phyloP scores from a whole-genome alignment of 1,140 invertebrate genomes.

The Bilobella aurantiaca region DNA sequence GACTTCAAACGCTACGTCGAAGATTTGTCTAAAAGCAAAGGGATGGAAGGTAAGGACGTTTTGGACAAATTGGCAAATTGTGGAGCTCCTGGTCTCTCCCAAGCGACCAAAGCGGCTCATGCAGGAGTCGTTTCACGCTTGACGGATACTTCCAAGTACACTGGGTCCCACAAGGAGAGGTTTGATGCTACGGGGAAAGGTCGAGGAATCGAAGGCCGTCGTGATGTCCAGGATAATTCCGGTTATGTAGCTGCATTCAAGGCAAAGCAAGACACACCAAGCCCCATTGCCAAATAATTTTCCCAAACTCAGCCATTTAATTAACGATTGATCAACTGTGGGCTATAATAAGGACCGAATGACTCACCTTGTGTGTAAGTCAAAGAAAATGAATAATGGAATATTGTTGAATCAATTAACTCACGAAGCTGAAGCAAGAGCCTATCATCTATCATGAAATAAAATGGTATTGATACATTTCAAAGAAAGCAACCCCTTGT shows the following conservation, averaged over 20 bases:
- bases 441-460: too few relatives aligned
- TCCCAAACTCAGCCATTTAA: neutral
- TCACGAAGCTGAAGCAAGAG: too few relatives aligned
- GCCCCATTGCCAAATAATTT: conserved; percentile 17
- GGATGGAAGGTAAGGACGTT: conserved; percentile 59
- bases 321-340: neutral
- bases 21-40: conserved; percentile 67
- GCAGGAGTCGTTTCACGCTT: conserved; percentile 69
- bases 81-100: conserved; percentile 37
- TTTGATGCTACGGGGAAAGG: conserved; percentile 78
- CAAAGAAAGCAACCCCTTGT: too few relatives aligned
- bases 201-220: conserved; percentile 74
- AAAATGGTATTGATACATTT: too few relatives aligned
- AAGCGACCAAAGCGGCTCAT: conserved; percentile 45
- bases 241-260: conserved; percentile 84
- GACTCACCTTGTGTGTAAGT: neutral
- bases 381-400: neutral
- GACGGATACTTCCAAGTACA: conserved; percentile 81
- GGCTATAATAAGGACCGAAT: neutral
- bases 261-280: conserved; percentile 50
- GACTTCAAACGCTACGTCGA: conserved; percentile 74
- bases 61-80: conserved; percentile 65
- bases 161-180: conserved; percentile 74
- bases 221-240: conserved; percentile 61
- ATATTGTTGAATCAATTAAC: too few relatives aligned